Conservation (phyloP, 53 echinoderm and acorn worm genomes). For the Zoroaster sp. region DNA sequence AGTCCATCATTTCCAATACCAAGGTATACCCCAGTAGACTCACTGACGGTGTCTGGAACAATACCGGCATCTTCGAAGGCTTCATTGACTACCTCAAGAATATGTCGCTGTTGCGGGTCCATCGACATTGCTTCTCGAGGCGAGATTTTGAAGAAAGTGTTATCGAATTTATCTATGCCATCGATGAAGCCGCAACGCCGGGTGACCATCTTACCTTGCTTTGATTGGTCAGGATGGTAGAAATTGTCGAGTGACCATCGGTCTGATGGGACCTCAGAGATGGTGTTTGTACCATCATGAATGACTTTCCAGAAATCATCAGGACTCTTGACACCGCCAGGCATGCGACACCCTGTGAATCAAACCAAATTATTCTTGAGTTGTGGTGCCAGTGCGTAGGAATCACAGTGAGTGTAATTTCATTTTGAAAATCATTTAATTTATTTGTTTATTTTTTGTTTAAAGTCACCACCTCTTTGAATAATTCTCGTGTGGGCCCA, state of each 20-base stretch:
- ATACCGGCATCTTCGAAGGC: conserved; percentile 67
- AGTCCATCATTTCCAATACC: conserved; percentile 88
- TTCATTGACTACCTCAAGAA: conserved; percentile 84
- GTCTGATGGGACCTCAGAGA: conserved; percentile 42
- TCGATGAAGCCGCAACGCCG: conserved; percentile 45
- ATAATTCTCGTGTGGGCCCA: no score
- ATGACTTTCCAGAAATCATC: conserved; percentile 51
- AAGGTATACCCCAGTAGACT: conserved; percentile 78
- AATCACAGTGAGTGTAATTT: no score
- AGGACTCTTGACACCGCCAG: conserved; percentile 39
- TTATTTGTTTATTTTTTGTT: no score
- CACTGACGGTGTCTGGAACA: conserved; percentile 58
- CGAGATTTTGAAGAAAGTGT: conserved; percentile 86
- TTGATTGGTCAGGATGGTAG: conserved; percentile 43
- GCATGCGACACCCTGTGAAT: conserved; percentile 56
- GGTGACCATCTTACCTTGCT: conserved; percentile 49
- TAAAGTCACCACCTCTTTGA: no score
- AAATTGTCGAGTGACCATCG: conserved; percentile 59
- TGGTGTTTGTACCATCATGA: background rate
- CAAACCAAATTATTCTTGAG: background rate
- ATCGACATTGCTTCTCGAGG: conserved; percentile 79
- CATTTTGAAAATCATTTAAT: no score
- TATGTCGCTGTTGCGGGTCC: conserved; percentile 85
- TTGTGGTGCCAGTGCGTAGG: no score
- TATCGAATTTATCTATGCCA: conserved; percentile 64